Evolutionary conservation across 2,797 vertebrate species (phyloP).

Genomic region (Protonibea diacanthus): DNA sequence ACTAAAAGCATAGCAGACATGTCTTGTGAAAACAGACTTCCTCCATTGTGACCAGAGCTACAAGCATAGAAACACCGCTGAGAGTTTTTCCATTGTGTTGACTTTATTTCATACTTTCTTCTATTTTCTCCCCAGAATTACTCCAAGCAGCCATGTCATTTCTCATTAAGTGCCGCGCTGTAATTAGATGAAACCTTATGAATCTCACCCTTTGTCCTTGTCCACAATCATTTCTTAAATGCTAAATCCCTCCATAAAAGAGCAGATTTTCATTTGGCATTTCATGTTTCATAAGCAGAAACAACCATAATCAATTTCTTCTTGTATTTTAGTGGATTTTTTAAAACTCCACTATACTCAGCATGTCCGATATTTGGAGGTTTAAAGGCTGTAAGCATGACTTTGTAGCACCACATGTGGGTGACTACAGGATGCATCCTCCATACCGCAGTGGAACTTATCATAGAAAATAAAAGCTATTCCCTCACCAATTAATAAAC

Average conservation of each 20-base stretch:
- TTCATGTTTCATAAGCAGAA: neutral
- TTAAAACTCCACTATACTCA: neutral
- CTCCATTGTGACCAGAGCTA: constrained; percentile 36
- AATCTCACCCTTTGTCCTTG: constrained; percentile 8
- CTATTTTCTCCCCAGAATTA: constrained; percentile 23
- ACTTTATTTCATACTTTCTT: constrained; percentile 15
- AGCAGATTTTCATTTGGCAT: neutral
- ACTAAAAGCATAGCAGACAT: constrained; percentile 39
- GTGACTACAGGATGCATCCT: neutral
- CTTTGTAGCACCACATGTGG: neutral
- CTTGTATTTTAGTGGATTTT: constrained; percentile 1
- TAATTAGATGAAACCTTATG: constrained; percentile 25
- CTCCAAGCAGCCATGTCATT: constrained; percentile 23
- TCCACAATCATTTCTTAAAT: neutral
- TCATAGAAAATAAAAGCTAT: neutral
- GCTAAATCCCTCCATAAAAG: neutral
- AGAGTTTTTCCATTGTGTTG: constrained; percentile 37
- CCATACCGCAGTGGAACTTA: neutral
- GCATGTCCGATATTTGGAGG: neutral
- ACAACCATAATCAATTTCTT: neutral
- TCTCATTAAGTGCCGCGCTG: constrained; percentile 21
- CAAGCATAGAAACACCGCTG: constrained; percentile 37
- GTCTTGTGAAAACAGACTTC: constrained; percentile 38
- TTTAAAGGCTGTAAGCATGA: neutral
- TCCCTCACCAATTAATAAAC: neutral